Conservation (phyloP, 2,797 vertebrate species). For the Martes flavigula region DNA sequence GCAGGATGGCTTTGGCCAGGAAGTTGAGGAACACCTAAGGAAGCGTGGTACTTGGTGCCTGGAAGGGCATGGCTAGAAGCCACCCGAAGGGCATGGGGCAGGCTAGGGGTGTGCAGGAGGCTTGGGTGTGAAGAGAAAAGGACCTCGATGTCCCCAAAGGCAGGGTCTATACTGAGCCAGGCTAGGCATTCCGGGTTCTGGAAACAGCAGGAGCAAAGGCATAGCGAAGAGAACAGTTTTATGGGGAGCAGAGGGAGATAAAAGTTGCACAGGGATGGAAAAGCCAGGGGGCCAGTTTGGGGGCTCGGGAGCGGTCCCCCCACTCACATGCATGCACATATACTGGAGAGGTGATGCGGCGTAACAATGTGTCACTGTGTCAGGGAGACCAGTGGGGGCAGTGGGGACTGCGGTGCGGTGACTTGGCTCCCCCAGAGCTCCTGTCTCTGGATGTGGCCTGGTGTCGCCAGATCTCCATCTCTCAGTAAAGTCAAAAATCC, state of each 20-base stretch:
- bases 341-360: fast-evolving
- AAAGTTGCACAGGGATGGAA: no score
- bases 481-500: not conserved
- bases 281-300: not conserved
- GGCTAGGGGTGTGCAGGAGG: not conserved
- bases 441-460: not conserved
- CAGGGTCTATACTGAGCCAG: fast-evolving
- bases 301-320: not conserved
- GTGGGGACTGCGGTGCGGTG: fast-evolving
- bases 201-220: not conserved
- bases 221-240: not conserved
- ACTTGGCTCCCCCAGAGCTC: not conserved
- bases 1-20: not conserved
- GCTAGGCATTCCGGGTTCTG: not conserved
- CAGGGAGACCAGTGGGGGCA: fast-evolving
- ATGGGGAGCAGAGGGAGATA: not conserved
- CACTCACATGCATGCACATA: fast-evolving
- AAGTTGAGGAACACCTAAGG: not conserved
- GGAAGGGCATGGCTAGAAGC: not conserved
- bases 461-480: not conserved
- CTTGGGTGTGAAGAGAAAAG: not conserved
- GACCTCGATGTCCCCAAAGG: not conserved
- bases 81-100: not conserved
- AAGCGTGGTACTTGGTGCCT: not conserved
- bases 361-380: fast-evolving